These are phyloP conservation scores for Cepaea nemoralis DNA, from an alignment of 1,140 invertebrate genomes.

Conservation along the genomic window DNA sequence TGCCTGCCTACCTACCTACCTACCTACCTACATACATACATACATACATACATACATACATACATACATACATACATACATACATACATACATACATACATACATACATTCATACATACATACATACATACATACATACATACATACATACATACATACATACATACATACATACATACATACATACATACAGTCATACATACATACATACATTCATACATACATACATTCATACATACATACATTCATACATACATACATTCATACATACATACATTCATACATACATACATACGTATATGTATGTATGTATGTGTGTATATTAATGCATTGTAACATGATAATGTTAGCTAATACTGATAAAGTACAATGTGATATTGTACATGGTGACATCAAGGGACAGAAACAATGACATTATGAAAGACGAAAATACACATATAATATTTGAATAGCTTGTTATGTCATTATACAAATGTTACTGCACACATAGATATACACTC, in stretches of 20 bases:
- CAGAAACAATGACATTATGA: too few relatives aligned
- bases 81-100: constrained; percentile 12
- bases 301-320: constrained; percentile 11
- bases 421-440: too few relatives aligned
- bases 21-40: too few relatives aligned
- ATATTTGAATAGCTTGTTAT: too few relatives aligned
- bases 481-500: too few relatives aligned
- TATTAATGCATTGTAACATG: too few relatives aligned
- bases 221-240: constrained; percentile 4
- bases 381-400: too few relatives aligned
- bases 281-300: constrained; percentile 12
- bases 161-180: constrained; percentile 12
- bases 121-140: constrained; percentile 12
- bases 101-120: constrained; percentile 4
- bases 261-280: background rate
- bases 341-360: background rate
- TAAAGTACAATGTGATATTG: too few relatives aligned
- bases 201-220: constrained; percentile 4
- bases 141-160: constrained; percentile 12
- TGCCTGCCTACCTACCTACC: too few relatives aligned
- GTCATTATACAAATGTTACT: too few relatives aligned
- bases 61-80: constrained; percentile 12
- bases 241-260: constrained; percentile 4
- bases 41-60: too few relatives aligned
- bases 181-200: too few relatives aligned